phyloP scores from a whole-genome alignment of 2,888 invertebrate species.

The Clepsis dumicolana region DNA sequence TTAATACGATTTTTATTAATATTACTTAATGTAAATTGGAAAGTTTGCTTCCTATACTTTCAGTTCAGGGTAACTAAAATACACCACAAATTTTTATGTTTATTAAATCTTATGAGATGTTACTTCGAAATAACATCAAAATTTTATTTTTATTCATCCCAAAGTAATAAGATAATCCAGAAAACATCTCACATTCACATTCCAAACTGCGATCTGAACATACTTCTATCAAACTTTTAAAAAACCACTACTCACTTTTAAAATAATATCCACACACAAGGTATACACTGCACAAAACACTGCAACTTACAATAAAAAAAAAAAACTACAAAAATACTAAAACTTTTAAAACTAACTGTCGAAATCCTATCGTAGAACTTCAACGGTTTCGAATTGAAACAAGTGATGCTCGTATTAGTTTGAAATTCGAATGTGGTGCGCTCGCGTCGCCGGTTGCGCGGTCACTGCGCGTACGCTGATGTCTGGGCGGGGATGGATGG shows the following conservation, averaged over 20 bases:
- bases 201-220: too few relatives aligned
- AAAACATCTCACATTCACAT: too few relatives aligned
- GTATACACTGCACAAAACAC: background rate
- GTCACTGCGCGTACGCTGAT: conserved; percentile 63
- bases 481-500: conserved; percentile 64
- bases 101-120: too few relatives aligned
- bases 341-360: background rate
- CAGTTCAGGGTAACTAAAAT: too few relatives aligned
- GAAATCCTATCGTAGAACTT: background rate
- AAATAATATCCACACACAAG: background rate
- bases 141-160: too few relatives aligned
- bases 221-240: background rate
- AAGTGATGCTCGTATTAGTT: conserved; percentile 7
- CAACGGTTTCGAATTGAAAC: background rate
- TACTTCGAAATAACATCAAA: too few relatives aligned
- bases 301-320: background rate
- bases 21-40: too few relatives aligned
- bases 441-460: conserved; percentile 55
- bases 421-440: conserved; percentile 39
- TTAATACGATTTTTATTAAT: too few relatives aligned
- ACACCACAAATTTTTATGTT: too few relatives aligned
- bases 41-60: too few relatives aligned
- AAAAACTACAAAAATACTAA: too few relatives aligned
- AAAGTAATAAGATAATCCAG: background rate
- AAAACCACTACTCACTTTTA: background rate